These are phyloP conservation scores for Molossus molossus DNA, from an alignment of 2,797 vertebrate genomes.

Conservation along the genomic window DNA sequence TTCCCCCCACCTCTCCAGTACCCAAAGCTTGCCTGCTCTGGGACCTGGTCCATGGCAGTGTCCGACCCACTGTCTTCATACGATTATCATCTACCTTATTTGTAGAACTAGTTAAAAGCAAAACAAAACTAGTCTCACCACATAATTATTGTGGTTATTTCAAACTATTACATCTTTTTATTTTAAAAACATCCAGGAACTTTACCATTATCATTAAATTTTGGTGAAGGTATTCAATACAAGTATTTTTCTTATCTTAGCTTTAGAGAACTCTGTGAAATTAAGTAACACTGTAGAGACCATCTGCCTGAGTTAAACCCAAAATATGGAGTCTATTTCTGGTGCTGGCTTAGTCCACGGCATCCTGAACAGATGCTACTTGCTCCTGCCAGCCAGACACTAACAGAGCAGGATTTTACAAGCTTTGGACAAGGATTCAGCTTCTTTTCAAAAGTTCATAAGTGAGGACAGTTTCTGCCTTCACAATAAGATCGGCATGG, in stretches of 20 bases:
- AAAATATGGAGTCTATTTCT: not conserved
- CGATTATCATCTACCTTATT: not conserved
- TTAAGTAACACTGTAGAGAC: not conserved
- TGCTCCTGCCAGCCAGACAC: not conserved
- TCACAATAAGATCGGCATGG: not conserved
- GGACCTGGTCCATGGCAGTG: not conserved
- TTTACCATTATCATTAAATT: not conserved
- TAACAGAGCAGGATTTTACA: conserved; percentile 8
- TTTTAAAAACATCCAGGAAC: not conserved
- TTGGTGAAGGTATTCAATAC: not conserved
- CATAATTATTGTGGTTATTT: conserved; percentile 29
- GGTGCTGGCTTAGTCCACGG: not conserved
- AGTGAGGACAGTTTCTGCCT: not conserved
- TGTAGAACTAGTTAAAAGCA: conserved; percentile 39
- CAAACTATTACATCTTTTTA: not conserved
- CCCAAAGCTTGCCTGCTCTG: not conserved
- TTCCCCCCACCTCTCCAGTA: not conserved
- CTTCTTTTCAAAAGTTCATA: conserved; percentile 48
- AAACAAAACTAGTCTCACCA: conserved; percentile 1
- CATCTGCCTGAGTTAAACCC: not conserved
- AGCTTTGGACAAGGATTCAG: conserved; percentile 26
- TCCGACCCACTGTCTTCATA: not conserved
- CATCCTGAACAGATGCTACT: not conserved
- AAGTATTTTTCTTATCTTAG: not conserved
- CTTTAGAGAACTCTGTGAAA: conserved; percentile 29